phyloP scores from a whole-genome alignment of 2,113 vertebrate species.

The Halichoeres trimaculatus region DNA sequence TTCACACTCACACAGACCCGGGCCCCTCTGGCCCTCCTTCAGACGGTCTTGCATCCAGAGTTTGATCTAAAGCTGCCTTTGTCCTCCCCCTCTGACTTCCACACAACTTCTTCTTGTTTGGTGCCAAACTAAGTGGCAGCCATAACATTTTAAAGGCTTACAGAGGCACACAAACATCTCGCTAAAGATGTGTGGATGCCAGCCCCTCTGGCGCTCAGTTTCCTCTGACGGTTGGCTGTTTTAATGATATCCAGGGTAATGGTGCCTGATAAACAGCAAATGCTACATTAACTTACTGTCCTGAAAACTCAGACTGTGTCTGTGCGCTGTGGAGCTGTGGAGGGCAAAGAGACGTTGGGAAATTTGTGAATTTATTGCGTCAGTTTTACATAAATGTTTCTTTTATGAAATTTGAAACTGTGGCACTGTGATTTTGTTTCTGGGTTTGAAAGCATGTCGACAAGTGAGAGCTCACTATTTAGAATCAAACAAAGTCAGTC shows the following conservation, averaged over 20 bases:
- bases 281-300: conserved; percentile 65
- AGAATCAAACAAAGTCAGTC: no score
- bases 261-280: conserved; percentile 48
- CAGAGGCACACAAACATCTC: conserved; percentile 31
- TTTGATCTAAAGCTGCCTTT: conserved; percentile 1
- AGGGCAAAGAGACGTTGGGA: not conserved
- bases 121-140: conserved; percentile 26
- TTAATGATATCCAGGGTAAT: conserved; percentile 63
- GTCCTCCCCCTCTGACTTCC: conserved; percentile 13
- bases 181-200: not conserved
- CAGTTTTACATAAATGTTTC: not conserved
- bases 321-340: conserved; percentile 7
- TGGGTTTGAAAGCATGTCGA: no score
- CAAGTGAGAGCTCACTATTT: no score
- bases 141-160: conserved; percentile 43
- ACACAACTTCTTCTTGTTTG: conserved; percentile 35
- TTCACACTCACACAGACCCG: conserved; percentile 16
- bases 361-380: not conserved
- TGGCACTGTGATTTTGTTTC: not conserved
- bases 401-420: not conserved
- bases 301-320: conserved; percentile 19
- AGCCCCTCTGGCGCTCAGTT: conserved; percentile 25
- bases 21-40: not conserved
- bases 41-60: conserved; percentile 34
- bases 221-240: conserved; percentile 49